phyloP scores from a whole-genome alignment of 2,113 vertebrate genomes.

The Canis aureus region DNA sequence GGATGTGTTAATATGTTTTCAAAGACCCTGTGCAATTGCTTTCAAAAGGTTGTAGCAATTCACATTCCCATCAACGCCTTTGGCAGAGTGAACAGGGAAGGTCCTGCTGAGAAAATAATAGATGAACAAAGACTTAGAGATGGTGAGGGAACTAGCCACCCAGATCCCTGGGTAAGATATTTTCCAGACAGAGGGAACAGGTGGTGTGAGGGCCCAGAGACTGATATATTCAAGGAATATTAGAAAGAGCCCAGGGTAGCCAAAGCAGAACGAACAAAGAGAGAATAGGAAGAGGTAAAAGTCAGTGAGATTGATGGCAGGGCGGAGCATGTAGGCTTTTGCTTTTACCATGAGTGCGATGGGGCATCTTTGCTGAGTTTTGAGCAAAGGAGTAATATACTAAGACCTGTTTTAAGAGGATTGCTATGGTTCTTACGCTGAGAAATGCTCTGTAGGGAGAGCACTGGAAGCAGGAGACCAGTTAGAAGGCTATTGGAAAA shows the following conservation, averaged over 20 bases:
- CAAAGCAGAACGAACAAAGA: background rate
- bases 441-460: background rate
- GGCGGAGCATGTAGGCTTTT: background rate
- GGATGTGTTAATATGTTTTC: background rate
- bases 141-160: background rate
- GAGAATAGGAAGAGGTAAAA: too few species aligned
- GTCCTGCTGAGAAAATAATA: background rate
- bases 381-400: background rate
- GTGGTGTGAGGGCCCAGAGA: too few species aligned
- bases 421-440: background rate
- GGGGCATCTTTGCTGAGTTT: background rate
- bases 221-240: background rate
- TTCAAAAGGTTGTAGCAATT: background rate
- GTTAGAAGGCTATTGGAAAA: background rate
- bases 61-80: background rate
- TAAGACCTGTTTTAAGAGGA: background rate
- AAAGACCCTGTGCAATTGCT: background rate
- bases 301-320: accelerated
- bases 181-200: background rate
- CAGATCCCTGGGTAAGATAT: background rate
- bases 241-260: background rate
- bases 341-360: background rate
- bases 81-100: background rate
- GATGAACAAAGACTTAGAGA: background rate
- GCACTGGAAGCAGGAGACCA: background rate